Evolutionary conservation across 2,888 invertebrate genomes (phyloP), one percentile per base, ranked within the genome.

Genomic region (Thereva unica): DNA sequence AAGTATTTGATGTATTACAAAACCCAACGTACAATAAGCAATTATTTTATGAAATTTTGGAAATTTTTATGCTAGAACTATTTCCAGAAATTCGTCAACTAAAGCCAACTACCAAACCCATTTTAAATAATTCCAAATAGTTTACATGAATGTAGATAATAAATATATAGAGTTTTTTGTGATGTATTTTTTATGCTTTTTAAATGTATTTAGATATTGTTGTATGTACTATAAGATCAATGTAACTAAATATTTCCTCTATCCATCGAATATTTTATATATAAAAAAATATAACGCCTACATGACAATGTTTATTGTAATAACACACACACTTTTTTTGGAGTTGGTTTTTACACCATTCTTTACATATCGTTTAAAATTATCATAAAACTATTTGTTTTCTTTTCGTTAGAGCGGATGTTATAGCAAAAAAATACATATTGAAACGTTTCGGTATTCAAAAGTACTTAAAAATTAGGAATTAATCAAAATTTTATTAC

Each of bases 1-100:
- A 94, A 80, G 88, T 95, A 67, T 95, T 95, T 80, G 89, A 92
- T 77, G 89, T 91, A 57, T 82, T 95, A 71, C 95, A 95, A 80
- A 88, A 93, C 80, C 87, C 88, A 70, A 86, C 87, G 75, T 88
- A 93, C 76, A 95, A 95, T 80, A 95, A 95, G 77, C 94, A 95
- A 76, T 83, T 95, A 50, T 90, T 94, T 82, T 95, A 95, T 82
- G 88, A 88, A 77, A 80, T 89, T 69, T 83, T 90, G 71, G 89
- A 89, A 78, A 80, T 89, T 56, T 80, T 89, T 56, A 82, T 89
- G 73, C 78, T 86, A 69, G 88, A 89, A 80, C 83, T 89, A 72
- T 89, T 89, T 77, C 89, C 89, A 10, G 89, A 89, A 81, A 83
- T 88, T 72, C 86, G 86, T 71, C 84, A 86, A 71, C 84, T 80